These are phyloP conservation scores for Echinarachnius parma DNA, from an alignment of 53 echinoderm and acorn worm species.

Conservation along the genomic window DNA sequence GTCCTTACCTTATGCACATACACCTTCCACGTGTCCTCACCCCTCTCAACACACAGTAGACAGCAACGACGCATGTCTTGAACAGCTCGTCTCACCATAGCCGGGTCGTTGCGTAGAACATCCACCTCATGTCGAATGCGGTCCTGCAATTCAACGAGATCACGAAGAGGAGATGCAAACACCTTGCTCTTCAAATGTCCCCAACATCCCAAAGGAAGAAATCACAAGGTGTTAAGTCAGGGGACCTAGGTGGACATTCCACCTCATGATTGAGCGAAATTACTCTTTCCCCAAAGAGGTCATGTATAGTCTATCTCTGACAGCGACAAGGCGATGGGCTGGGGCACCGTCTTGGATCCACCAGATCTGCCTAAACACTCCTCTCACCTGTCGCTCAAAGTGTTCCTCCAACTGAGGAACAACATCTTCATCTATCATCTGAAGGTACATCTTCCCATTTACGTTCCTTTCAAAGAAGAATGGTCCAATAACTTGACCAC, in stretches of 20 bases:
- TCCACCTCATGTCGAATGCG: constrained; percentile 19
- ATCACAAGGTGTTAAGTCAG: constrained; percentile 47
- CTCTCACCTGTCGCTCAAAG: constrained; percentile 27
- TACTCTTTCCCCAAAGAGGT: constrained; percentile 7
- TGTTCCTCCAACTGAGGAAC: constrained; percentile 27
- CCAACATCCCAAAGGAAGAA: constrained; percentile 16
- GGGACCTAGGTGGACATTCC: constrained; percentile 26
- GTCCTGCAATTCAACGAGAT: constrained; percentile 9
- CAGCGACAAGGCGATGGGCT: constrained; percentile 8
- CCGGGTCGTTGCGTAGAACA: constrained; percentile 25
- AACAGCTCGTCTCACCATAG: constrained; percentile 26
- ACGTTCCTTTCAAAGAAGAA: constrained; percentile 30
- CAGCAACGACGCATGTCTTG: constrained; percentile 22
- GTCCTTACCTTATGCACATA: no score
- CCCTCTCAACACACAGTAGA: constrained; percentile 43
- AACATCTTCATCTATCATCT: constrained; percentile 23
- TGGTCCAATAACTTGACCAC: constrained; percentile 42
- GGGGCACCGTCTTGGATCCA: constrained; percentile 28
- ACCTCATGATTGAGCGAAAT: constrained; percentile 12
- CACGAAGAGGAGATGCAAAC: constrained; percentile 12
- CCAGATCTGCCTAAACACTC: constrained; percentile 17
- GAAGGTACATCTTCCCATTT: constrained; percentile 4
- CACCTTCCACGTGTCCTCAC: constrained; percentile 43
- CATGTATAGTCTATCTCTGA: neutral
- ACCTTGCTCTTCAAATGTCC: constrained; percentile 25